Evolutionary conservation across 1,140 invertebrate species (phyloP), one percentile per base, ranked within the genome.

Genomic region (Drosophila punjabiensis): DNA sequence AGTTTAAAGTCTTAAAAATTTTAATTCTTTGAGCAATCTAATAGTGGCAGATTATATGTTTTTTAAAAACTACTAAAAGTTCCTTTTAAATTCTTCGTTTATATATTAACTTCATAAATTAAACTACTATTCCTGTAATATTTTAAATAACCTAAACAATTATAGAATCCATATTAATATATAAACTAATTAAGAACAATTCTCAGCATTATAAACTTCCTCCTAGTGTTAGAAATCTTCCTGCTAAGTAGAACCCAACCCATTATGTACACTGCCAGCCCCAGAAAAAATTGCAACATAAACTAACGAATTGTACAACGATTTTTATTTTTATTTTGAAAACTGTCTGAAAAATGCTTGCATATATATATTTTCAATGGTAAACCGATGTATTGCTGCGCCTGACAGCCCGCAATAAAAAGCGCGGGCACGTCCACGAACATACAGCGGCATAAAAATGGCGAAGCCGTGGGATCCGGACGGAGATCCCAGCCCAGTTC

Each of bases 361-460:
- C 68, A 58, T 73, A 85, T 86, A 85, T 86, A 86, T 89, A 45
- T 69, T 89, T 70, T 85, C 70, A 85, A 89, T 89, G 85, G 86
- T 74, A 79, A 89, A 82, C 82, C 85, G 79, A 89, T 90, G 88
- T 89, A 80, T 82, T 76, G 78, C 79, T 89, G 85, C 70, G 81
- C 67, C 85, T 89, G 85, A 85, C 85, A 89, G 85, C 61, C 45
- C 76, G 81, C 86, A 82, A 89, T 89, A 89, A 89, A 85, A 88
- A 79, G 63, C 41, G 60, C 43, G 60, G 48, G 69, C 61, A 77
- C 61, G 73, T 48, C 58, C 41, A 70, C 69, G 47, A 47, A 65
- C 43, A 68, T 14, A 66, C 39, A 61, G 78, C 60, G 65, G 47
- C 68, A 55, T 52, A 62, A 39, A 45, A 87, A 67, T 60, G 81